Percentiles rank a stretch among this genome's conserved stretches.
Evolutionary conservation across 2,113 vertebrate species (phyloP).

Genomic region (Oxyruncus cristatus): DNA sequence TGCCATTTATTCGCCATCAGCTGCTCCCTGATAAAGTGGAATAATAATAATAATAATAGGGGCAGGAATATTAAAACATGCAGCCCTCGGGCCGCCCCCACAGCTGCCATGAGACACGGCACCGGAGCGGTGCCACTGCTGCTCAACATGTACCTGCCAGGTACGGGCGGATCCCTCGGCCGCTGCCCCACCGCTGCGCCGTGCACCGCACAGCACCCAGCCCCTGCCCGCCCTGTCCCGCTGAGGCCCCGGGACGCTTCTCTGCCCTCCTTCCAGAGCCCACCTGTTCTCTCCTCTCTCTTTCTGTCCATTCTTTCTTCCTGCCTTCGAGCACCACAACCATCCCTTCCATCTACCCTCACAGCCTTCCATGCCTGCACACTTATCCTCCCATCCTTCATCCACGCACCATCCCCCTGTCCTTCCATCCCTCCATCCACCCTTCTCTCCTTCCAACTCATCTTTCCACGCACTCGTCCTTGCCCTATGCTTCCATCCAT

Average conservation of each 20-base stretch:
- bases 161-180: slow-evolving; percentile 68
- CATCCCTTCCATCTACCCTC: not conserved
- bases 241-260: not conserved
- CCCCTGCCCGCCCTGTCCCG: not conserved
- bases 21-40: slow-evolving; percentile 89
- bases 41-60: slow-evolving; percentile 82
- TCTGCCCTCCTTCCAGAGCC: not conserved
- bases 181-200: not conserved
- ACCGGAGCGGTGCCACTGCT: slow-evolving; percentile 90
- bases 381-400: not conserved
- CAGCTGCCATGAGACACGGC: slow-evolving; percentile 91
- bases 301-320: not conserved
- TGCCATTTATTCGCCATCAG: slow-evolving; percentile 89
- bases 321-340: not conserved
- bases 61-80: slow-evolving; percentile 68
- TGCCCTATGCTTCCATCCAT: not conserved
- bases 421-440: not conserved
- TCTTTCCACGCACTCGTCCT: not conserved
- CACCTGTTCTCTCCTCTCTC: not conserved
- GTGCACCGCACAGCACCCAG: not conserved
- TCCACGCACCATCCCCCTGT: not conserved
- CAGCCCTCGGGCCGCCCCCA: slow-evolving; percentile 59
- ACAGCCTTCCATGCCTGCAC: not conserved
- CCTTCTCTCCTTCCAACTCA: not conserved
- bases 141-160: slow-evolving; percentile 99